Evolutionary conservation across 2,797 vertebrate genomes (phyloP).

Genomic region (Glossophaga mutica): DNA sequence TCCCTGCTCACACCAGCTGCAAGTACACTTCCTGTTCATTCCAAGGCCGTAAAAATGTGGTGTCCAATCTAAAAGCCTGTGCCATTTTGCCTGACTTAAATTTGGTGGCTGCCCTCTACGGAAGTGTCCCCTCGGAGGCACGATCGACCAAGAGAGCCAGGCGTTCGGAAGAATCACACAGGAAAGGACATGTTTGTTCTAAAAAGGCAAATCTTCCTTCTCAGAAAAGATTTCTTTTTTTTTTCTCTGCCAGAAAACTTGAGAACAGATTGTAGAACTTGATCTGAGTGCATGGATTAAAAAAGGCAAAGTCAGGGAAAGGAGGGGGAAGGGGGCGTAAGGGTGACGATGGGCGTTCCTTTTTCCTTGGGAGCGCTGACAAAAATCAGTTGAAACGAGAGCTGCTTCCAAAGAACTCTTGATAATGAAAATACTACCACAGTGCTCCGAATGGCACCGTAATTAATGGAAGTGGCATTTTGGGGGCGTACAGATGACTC

Average conservation of each 20-base stretch:
- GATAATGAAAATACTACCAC: background rate
- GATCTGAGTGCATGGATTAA: background rate
- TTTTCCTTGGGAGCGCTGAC: background rate
- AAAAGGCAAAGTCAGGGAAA: background rate
- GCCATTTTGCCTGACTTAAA: constrained; percentile 17
- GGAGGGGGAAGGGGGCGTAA: background rate
- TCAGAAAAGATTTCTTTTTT: constrained; percentile 5
- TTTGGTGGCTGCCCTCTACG: constrained; percentile 15
- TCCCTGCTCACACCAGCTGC: background rate
- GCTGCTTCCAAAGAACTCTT: background rate
- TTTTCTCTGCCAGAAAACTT: constrained; percentile 23
- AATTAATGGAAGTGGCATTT: background rate
- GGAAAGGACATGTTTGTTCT: constrained; percentile 41
- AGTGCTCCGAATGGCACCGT: background rate
- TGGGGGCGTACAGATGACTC: background rate
- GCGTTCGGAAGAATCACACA: background rate
- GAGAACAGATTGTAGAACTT: background rate
- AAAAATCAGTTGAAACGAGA: background rate
- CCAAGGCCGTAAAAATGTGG: background rate
- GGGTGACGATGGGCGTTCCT: background rate
- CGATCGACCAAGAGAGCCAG: background rate
- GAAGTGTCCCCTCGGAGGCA: constrained; percentile 27
- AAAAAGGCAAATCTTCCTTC: constrained; percentile 42
- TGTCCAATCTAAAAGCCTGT: background rate
- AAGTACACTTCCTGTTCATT: background rate